phyloP scores from a whole-genome alignment of 2,797 vertebrate genomes.

The Tangara arthus region DNA sequence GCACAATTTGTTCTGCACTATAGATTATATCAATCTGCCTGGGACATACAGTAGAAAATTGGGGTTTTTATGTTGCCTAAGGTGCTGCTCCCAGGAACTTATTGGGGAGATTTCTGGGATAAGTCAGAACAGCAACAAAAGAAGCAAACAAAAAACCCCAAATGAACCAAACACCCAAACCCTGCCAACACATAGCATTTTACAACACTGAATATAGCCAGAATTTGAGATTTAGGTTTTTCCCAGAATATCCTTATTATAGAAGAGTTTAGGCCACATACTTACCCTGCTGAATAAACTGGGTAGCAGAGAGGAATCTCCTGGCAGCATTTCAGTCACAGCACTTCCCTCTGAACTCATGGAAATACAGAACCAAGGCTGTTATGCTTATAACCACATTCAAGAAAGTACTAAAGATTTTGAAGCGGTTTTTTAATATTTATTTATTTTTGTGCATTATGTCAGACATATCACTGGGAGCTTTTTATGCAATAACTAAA shows the following conservation, averaged over 20 bases:
- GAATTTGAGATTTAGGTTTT: neutral
- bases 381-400: neutral
- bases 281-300: neutral
- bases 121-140: neutral
- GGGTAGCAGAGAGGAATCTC: neutral
- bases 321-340: neutral
- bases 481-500: neutral
- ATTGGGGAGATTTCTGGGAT: neutral
- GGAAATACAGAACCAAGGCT: neutral
- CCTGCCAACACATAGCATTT: neutral
- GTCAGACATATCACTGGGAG: neutral
- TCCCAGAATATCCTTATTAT: neutral
- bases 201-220: neutral
- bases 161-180: neutral
- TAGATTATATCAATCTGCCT: neutral
- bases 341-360: neutral
- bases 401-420: neutral
- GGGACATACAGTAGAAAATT: neutral
- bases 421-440: neutral
- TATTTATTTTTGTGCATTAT: neutral
- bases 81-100: neutral
- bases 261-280: neutral
- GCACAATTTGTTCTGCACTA: neutral
- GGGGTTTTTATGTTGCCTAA: neutral
- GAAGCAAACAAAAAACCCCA: neutral